Evolutionary conservation across 2,797 vertebrate species (phyloP), one percentile per base, ranked within the genome.

Genomic region (Scolopax bukidnonensis): DNA sequence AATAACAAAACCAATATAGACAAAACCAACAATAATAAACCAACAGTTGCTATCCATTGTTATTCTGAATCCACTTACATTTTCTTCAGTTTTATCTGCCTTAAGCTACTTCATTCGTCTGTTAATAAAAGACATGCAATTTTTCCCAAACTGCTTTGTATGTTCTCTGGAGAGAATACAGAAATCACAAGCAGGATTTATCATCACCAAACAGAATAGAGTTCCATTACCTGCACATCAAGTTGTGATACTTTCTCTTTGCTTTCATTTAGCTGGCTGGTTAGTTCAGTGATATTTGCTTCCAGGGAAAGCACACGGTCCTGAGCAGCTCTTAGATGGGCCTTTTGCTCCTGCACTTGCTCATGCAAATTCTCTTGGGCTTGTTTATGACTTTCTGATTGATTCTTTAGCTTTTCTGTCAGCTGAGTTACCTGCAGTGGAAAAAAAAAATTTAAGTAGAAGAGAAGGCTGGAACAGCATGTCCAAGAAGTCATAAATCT

Each of bases 311-410:
- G 98, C 77, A 99, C 99, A 51, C 97, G 98, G 97, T 99, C 99
- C 96, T 99, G 99, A 41, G 99, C 98, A 30, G 98, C 98, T 64
- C 99, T 98, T 64, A 99, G 94, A 75, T 99, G 98, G 17, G 98
- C 98, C 97, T 99, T 99, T 97, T 99, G 99, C 93, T 99, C 99
- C 96, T 99, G 99, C 33, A 99, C 98, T 97, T 99, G 99, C 82
- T 99, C 98, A 13, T 99, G 99, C 45, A 99, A 98, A 97, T 99
- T 99, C 89, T 99, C 99, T 96, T 99, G 99, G 63, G 99, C 99
- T 97, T 99, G 99, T 94, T 99, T 99, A 98, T 99, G 99, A 97
- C 99, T 99, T 98, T 99, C 99, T 1, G 99, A 99, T 41, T 99
- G 99, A 97, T 99, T 99, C 98, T 99, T 99, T 93, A 99, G 96